Conservation (phyloP, 37 sponge, comb jelly and placozoan genomes). For the Ephydatia muelleri region DNA sequence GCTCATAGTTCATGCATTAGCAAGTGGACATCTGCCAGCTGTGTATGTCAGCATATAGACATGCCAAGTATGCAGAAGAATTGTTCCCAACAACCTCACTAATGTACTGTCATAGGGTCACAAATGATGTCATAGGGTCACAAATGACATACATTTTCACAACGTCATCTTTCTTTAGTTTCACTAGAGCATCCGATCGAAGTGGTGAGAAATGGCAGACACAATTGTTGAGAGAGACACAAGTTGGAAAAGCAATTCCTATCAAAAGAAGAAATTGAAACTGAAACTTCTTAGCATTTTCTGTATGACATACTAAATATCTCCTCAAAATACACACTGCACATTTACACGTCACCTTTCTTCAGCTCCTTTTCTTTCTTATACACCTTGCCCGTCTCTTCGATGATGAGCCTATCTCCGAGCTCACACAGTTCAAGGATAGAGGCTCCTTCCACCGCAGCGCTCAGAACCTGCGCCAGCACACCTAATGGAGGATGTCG, state of each 20-base stretch:
- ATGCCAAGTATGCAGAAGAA: too few species aligned
- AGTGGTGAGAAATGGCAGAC: slow-evolving; percentile 91
- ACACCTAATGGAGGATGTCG: slow-evolving; percentile 28
- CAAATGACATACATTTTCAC: slow-evolving; percentile 87
- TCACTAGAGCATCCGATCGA: slow-evolving; percentile 71
- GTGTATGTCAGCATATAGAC: not conserved
- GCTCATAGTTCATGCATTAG: not conserved
- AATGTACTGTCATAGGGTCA: too few species aligned
- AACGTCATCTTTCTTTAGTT: slow-evolving; percentile 76
- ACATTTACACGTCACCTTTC: slow-evolving; percentile 82
- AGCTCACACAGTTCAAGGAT: slow-evolving; percentile 79
- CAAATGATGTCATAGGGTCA: too few species aligned
- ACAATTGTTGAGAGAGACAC: slow-evolving; percentile 94
- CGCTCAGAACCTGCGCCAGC: slow-evolving; percentile 56
- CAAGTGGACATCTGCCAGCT: too few species aligned
- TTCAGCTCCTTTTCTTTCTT: slow-evolving; percentile 98
- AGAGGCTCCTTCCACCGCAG: slow-evolving; percentile 62
- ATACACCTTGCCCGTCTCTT: slow-evolving; percentile 91
- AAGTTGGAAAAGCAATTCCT: slow-evolving; percentile 99
- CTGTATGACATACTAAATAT: slow-evolving; percentile 49
- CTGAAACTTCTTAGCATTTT: not conserved
- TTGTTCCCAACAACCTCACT: too few species aligned
- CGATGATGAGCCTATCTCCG: slow-evolving; percentile 89
- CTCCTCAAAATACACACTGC: slow-evolving; percentile 43
- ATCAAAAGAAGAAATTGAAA: not conserved